phyloP scores from a whole-genome alignment of 1,140 invertebrate genomes.

The Trachelipus rathkii region DNA sequence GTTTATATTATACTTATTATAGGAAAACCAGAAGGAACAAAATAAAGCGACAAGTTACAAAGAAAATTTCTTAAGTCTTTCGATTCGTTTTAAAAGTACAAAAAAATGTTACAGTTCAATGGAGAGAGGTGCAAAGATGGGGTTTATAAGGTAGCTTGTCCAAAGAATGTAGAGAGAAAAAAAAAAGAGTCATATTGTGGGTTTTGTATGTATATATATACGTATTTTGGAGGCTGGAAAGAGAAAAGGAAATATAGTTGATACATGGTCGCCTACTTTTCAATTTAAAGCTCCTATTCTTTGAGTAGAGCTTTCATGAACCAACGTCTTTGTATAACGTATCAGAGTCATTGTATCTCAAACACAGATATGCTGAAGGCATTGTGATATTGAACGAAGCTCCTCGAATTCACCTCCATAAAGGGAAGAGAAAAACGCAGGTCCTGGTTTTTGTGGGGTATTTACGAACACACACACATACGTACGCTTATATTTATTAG shows the following conservation, averaged over 20 bases:
- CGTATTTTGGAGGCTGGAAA: background rate
- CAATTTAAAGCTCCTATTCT: background rate
- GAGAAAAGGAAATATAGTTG: background rate
- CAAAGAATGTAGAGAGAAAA: background rate
- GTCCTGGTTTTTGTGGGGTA: too few relatives aligned
- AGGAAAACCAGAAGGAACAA: too few relatives aligned
- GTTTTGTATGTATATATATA: background rate
- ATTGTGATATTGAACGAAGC: background rate
- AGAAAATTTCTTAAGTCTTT: too few relatives aligned
- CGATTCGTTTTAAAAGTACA: too few relatives aligned
- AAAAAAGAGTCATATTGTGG: background rate
- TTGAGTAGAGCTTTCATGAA: background rate
- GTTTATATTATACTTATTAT: too few relatives aligned
- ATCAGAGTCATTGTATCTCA: background rate
- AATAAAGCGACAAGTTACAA: too few relatives aligned
- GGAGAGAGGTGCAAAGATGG: background rate
- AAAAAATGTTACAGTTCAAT: too few relatives aligned
- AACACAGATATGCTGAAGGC: background rate
- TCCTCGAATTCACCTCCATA: background rate
- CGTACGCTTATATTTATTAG: too few relatives aligned
- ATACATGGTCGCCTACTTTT: background rate
- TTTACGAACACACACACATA: too few relatives aligned
- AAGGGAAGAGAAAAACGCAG: too few relatives aligned
- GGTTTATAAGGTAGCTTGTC: background rate
- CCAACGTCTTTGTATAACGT: background rate